These are phyloP conservation scores for Alectoris magna DNA, from an alignment of 2,797 vertebrate species.

Conservation along the genomic window DNA sequence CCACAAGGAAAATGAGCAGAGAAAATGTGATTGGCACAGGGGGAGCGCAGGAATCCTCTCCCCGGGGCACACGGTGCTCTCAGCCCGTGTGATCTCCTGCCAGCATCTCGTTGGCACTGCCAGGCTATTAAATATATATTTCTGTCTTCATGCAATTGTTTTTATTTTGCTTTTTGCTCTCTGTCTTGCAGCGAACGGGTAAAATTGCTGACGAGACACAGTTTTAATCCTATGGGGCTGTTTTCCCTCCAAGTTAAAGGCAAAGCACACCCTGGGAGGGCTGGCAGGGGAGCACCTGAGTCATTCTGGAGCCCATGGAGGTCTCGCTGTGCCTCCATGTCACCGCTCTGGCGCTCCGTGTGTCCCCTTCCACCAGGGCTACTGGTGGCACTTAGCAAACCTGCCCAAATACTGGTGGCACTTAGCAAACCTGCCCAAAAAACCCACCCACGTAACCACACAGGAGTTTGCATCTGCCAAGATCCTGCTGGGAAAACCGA, in stretches of 20 bases:
- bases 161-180: slow-evolving; percentile 41
- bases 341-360: neutral
- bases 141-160: slow-evolving; percentile 45
- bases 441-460: neutral
- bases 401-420: neutral
- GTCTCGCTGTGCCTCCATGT: neutral
- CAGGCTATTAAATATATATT: slow-evolving; percentile 15
- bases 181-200: slow-evolving; percentile 2
- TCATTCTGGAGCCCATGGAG: neutral
- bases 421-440: neutral
- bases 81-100: slow-evolving; percentile 47
- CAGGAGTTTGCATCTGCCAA: neutral
- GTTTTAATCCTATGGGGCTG: neutral
- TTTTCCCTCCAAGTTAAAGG: neutral
- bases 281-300: slow-evolving; percentile 23
- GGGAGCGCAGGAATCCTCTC: neutral
- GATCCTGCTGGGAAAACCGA: neutral
- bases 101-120: slow-evolving; percentile 41
- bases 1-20: neutral
- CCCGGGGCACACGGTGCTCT: neutral
- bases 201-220: slow-evolving; percentile 18
- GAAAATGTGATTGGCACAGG: neutral
- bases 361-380: neutral
- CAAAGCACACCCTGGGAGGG: neutral
- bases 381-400: neutral